Conservation (phyloP, 2,888 invertebrate species). For the Emesis russula region DNA sequence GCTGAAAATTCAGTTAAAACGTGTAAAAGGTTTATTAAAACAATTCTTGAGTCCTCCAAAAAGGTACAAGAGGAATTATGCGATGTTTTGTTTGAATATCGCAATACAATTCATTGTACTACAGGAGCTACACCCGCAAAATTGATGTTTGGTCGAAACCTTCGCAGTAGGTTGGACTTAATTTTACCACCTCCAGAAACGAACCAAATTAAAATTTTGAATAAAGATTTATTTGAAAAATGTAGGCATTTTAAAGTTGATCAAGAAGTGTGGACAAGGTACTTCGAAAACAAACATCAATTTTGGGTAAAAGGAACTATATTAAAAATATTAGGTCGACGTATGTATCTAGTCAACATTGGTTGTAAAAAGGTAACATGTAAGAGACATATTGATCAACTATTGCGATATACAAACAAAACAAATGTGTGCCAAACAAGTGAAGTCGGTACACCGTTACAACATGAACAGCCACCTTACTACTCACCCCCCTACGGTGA, state of each 20-base stretch:
- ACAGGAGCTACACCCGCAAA: slow-evolving; percentile 18
- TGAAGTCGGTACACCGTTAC: background rate
- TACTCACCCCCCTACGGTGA: too few relatives aligned
- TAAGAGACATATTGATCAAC: background rate
- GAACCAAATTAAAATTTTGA: background rate
- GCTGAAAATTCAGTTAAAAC: slow-evolving; percentile 59
- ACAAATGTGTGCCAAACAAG: background rate
- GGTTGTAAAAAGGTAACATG: background rate
- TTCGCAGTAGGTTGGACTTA: slow-evolving; percentile 10
- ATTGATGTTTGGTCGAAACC: slow-evolving; percentile 31
- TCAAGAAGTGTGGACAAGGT: slow-evolving; percentile 6
- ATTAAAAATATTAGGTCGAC: background rate
- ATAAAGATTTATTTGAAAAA: background rate
- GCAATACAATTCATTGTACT: slow-evolving; percentile 56
- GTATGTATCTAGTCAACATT: background rate
- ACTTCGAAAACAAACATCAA: background rate
- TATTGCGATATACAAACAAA: background rate
- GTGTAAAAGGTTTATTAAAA: slow-evolving; percentile 61
- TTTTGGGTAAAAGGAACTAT: background rate
- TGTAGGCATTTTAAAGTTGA: background rate
- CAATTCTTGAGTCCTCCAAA: slow-evolving; percentile 31
- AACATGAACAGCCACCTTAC: background rate
- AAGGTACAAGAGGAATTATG: slow-evolving; percentile 16
- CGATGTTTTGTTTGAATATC: slow-evolving; percentile 68
- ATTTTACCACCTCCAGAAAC: background rate